These are phyloP conservation scores for Pelagia noctiluca DNA, from an alignment of 30 jellyfish, hydroid and myxozoan species.

Conservation along the genomic window DNA sequence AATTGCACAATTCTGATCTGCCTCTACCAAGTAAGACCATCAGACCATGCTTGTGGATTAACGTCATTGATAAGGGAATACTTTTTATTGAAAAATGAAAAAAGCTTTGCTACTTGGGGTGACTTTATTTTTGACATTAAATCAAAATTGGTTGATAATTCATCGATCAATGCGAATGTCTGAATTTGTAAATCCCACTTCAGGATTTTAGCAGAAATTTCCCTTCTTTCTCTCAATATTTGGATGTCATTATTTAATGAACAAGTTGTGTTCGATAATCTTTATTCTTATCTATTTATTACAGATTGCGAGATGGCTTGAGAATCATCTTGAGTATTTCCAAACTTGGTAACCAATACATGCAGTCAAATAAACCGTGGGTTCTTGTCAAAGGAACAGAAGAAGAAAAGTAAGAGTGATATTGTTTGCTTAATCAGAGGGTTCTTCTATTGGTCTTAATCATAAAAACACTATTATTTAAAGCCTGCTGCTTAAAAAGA, in stretches of 20 bases:
- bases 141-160: neutral
- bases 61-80: too few species aligned
- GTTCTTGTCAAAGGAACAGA: conserved; percentile 89
- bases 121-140: neutral
- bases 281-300: neutral
- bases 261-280: neutral
- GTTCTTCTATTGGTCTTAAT: neutral
- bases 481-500: neutral
- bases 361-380: conserved; percentile 97
- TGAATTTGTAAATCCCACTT: neutral
- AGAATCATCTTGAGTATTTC: conserved; percentile 76
- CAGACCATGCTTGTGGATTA: too few species aligned
- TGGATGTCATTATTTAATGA: neutral
- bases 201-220: neutral
- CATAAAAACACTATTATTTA: neutral
- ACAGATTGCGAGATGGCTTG: conserved; percentile 89
- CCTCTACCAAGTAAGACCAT: too few species aligned
- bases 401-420: conserved; percentile 76
- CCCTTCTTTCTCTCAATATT: neutral
- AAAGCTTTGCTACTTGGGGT: neutral
- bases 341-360: conserved; percentile 91
- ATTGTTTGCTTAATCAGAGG: neutral
- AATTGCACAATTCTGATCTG: too few species aligned
- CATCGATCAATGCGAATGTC: neutral
- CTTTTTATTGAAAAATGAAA: too few species aligned